A percentile compares a stretch with the other conserved stretches of the same genome.
Evolutionary conservation across 2,113 vertebrate genomes (phyloP).

Genomic region (Anhinga rufa): DNA sequence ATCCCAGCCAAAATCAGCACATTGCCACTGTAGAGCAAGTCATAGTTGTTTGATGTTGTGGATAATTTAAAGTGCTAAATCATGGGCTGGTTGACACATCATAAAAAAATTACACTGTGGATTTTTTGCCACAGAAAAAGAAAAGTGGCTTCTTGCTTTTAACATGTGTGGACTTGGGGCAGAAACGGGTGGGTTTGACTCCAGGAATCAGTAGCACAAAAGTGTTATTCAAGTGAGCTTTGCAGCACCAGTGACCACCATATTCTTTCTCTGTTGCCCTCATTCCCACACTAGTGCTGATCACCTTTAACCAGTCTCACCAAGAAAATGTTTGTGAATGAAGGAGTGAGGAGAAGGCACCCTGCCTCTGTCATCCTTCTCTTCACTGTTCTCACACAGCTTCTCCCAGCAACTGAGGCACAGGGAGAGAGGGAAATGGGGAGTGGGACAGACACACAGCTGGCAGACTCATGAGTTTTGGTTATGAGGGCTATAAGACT

Average conservation of each 20-base stretch:
- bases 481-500: background rate
- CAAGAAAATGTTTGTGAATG: background rate
- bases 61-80: background rate
- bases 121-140: background rate
- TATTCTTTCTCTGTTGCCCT: background rate
- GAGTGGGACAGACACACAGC: rapidly evolving
- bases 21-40: background rate
- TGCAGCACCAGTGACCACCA: background rate
- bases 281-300: background rate
- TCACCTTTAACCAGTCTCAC: background rate
- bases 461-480: background rate
- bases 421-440: background rate
- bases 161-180: background rate
- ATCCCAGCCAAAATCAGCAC: too few species aligned
- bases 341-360: background rate
- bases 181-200: background rate
- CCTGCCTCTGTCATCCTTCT: background rate
- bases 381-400: background rate
- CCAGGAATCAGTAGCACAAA: background rate
- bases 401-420: background rate
- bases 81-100: background rate
- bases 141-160: background rate
- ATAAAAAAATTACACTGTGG: background rate
- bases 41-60: background rate
- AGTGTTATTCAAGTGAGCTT: background rate